These are phyloP conservation scores for Neoniphon sammara DNA, from an alignment of 2,797 vertebrate genomes.

Conservation along the genomic window DNA sequence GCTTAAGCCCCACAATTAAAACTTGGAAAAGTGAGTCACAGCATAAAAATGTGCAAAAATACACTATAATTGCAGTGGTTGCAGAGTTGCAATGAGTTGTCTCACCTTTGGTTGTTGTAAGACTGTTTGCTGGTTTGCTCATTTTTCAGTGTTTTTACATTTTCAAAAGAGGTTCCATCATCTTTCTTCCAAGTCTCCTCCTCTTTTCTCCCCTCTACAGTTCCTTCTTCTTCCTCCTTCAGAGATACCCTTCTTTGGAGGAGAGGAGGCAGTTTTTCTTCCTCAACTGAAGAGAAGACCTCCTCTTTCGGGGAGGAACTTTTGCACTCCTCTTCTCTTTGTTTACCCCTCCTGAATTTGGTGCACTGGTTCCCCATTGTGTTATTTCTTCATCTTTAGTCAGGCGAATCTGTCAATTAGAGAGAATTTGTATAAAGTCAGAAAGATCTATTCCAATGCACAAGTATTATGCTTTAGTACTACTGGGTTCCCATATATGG, in stretches of 20 bases:
- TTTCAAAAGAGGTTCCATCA: neutral
- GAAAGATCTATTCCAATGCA: neutral
- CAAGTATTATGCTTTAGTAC: neutral
- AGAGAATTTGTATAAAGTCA: conserved; percentile 11
- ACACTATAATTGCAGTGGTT: no score
- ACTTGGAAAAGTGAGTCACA: neutral
- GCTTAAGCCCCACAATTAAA: neutral
- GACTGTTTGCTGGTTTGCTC: accelerated
- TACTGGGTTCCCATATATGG: no score
- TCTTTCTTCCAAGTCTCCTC: neutral
- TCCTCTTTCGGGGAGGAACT: no score
- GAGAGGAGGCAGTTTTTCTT: neutral
- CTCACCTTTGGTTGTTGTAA: conserved; percentile 6
- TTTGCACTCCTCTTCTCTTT: neutral
- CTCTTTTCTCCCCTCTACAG: accelerated
- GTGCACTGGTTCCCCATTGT: conserved; percentile 17
- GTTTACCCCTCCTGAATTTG: neutral
- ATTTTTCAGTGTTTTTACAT: neutral
- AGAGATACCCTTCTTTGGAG: neutral
- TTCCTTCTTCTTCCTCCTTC: neutral
- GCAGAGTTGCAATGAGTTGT: neutral
- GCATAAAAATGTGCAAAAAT: neutral
- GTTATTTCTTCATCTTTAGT: neutral
- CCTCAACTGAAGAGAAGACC: neutral
- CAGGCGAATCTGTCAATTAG: conserved; percentile 5